Evolutionary conservation across 2,113 vertebrate species (phyloP), one percentile per base, ranked within the genome.

Genomic region (Meriones unguiculatus): DNA sequence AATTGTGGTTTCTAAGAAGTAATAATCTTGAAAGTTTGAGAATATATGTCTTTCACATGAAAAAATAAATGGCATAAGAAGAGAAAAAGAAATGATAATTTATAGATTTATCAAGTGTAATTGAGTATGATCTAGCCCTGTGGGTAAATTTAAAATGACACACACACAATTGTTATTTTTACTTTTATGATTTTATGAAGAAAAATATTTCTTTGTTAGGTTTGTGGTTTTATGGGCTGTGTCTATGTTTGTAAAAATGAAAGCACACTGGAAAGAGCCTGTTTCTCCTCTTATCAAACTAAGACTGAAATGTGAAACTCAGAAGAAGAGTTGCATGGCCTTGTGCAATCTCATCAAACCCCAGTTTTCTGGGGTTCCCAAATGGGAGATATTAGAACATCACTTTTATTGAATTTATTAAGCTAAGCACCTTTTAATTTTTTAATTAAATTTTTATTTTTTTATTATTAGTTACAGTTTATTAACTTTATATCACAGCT

Each of bases 141-240:
- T 54, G 87, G 91, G 59, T 90, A 90, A 73, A 95, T 92, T 93
- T 85, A 67, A 86, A 89, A 87, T 13, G 46, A 67, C 73, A n/a
- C 24, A 90, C 80, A 14, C 72, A 8, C 46, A 95, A 81, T 86
- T 35, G 62, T 62, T 50, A 85, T 90, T 92, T 46, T 96, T 96
- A 96, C 76, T 97, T 96, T 95, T 88, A 96, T 96, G 78, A 67
- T 57, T 38, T 94, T 78, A 86, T 28, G 92, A 80, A 80, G 17
- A 76, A 91, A 95, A 90, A 97, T 54, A 35, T 91, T 96, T 76
- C n/a, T 95, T 93, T 91, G 18, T 57, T 95, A 87, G 70, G 9
- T 73, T 75, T 91, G 54, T 76, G 41, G 50, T 91, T 95, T 97
- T 90, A 93, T 72, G 67, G 91, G 22, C 52, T 67, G 28, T 70